Base-by-base conservation (phyloP, 2,797 vertebrate species). In the Cynopterus sphinx region DNA sequence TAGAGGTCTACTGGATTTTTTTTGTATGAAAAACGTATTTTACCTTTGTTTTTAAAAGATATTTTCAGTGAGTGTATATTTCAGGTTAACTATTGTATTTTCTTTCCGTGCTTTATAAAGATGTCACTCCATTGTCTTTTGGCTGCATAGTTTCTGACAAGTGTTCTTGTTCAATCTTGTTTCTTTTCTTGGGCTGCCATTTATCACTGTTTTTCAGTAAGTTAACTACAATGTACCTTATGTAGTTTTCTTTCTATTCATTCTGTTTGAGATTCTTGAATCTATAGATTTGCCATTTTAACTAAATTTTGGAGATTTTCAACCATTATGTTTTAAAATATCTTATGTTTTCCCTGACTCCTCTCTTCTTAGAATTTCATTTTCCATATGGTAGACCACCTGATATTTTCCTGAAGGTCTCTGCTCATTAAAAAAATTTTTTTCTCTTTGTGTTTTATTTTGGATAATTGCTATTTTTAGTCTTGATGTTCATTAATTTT, bases 391-490 rank as follows among this genome's bases (percentile, higher is more conserved):
- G 21, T 43, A 67, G 41, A 53, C 31, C 39, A 39, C 49, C 59
- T 85, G 65, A 33, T 51, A 84, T 36, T 79, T 88, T 75, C 43
- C 39, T 13, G 41, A 85, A 68, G 28, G 28, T 57, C 53, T 63
- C 10, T 39, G 11, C 53, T 92, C 1, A 28, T 55, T 82, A 2
- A 4, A 63, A 71, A 68, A 57, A 21, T 10, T 10, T 59, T 79
- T 94, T 67, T n/a, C 15, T 49, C 7, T 6, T 16, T 74, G 9
- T 70, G 51, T 16, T 87, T 82, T 33, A 49, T 65, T 75, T 82
- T 87, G 39, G 10, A 68, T 89, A 77, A 87, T 95, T 95, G 95
- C 2, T 93, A 21, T 55, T 90, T 5, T n/a, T 83, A 43, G 17
- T 39, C 28, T 86, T 96, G 33, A 49, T 41, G 36, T 53, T 81